Percentiles rank a stretch among this genome's conserved stretches.
phyloP scores from a whole-genome alignment of 2,888 invertebrate genomes.

The Stenichneumon culpator region DNA sequence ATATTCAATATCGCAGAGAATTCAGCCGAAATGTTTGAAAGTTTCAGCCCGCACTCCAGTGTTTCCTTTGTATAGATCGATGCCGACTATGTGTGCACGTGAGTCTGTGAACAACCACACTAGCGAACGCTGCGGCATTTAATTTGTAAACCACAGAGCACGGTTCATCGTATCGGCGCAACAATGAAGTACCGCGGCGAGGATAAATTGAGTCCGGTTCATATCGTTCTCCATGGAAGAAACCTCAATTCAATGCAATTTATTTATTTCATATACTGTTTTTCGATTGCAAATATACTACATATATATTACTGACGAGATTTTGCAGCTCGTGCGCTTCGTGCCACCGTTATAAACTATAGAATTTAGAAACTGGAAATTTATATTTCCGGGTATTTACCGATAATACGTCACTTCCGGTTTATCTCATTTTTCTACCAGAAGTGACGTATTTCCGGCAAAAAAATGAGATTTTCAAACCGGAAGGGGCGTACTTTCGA shows the following conservation, averaged over 20 bases:
- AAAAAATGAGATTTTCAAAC: no score
- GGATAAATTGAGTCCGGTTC: background rate
- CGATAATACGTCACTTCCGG: no score
- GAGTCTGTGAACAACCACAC: background rate
- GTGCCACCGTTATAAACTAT: no score
- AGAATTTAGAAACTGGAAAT: no score
- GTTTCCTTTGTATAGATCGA: background rate
- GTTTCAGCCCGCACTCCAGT: background rate
- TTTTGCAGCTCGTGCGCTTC: no score
- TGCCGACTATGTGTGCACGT: background rate
- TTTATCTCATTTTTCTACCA: no score
- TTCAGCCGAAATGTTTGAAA: slow-evolving; percentile 15
- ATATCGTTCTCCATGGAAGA: background rate
- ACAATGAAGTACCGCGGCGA: background rate
- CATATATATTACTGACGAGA: no score
- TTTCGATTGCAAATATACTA: background rate
- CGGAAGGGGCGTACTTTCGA: no score
- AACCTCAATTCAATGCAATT: background rate
- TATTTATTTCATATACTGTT: background rate
- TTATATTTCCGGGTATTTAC: no score
- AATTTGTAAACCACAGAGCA: background rate
- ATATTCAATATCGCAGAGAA: slow-evolving; percentile 13
- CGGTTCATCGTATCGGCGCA: slow-evolving; percentile 16
- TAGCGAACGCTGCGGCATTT: slow-evolving; percentile 1
- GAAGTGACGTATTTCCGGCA: no score